Conservation (phyloP, 2,113 vertebrate genomes). For the Myrmecobius fasciatus region DNA sequence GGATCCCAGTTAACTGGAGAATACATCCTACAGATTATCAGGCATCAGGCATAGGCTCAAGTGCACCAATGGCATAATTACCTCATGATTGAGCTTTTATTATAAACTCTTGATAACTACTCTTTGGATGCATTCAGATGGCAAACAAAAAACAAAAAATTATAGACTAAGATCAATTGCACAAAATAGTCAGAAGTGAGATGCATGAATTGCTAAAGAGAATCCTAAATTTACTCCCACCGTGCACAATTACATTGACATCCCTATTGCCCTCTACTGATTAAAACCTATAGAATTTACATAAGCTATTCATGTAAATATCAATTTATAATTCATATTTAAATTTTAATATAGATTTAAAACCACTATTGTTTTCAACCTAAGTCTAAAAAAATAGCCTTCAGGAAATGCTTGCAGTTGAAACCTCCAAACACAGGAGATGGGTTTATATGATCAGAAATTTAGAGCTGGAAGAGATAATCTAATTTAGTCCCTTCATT, state of each 20-base stretch:
- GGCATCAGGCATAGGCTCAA: conserved; percentile 57
- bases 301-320: not conserved
- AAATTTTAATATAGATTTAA: not conserved
- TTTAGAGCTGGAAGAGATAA: not conserved
- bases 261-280: not conserved
- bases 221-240: not conserved
- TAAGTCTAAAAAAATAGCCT: not conserved
- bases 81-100: conserved; percentile 38
- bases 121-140: conserved; percentile 15
- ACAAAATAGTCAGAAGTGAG: not conserved
- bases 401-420: not conserved
- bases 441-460: not conserved
- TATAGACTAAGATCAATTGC: not conserved
- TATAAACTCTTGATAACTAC: not conserved
- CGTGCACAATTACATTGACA: not conserved
- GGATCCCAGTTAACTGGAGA: conserved; percentile 52
- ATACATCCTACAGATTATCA: conserved; percentile 50
- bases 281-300: not conserved
- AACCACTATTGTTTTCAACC: not conserved
- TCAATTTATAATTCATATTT: not conserved
- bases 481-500: not conserved
- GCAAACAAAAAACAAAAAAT: conserved; percentile 4
- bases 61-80: conserved; percentile 18
- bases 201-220: not conserved
- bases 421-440: not conserved